Percentiles rank a stretch among this genome's conserved stretches.
Conservation (phyloP, 1,140 invertebrate genomes). For the Lethocerus indicus region DNA sequence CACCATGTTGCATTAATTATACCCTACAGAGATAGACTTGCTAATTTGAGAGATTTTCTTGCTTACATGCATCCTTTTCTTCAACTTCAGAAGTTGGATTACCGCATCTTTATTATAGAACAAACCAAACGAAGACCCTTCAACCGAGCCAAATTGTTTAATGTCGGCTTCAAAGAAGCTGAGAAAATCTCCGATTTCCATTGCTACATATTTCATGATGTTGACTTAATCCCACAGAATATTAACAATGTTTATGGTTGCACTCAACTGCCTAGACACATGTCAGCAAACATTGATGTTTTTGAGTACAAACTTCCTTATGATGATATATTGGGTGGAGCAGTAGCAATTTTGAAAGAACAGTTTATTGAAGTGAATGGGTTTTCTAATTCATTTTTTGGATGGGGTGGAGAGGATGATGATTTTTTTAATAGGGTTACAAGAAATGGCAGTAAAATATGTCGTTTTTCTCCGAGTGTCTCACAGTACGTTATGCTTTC, state of each 20-base stretch:
- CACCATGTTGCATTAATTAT: conserved; percentile 74
- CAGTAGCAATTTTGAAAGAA: conserved; percentile 46
- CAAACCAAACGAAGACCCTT: conserved; percentile 63
- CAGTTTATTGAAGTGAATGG: conserved; percentile 73
- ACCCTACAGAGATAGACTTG: conserved; percentile 68
- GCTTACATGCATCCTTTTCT: conserved; percentile 83
- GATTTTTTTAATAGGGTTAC: conserved; percentile 41
- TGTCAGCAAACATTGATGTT: conserved; percentile 82
- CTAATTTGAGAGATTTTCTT: conserved; percentile 64
- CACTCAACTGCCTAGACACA: conserved; percentile 67
- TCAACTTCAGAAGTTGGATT: conserved; percentile 68
- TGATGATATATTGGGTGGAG: conserved; percentile 53
- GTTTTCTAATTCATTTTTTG: conserved; percentile 80
- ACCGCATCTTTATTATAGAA: conserved; percentile 80
- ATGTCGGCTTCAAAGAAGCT: conserved; percentile 74
- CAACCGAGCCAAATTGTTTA: conserved; percentile 86
- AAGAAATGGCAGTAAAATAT: conserved; percentile 33
- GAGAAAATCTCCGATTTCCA: conserved; percentile 45
- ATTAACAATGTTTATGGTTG: conserved; percentile 84
- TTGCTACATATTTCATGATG: conserved; percentile 89
- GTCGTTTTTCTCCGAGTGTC: conserved; percentile 48
- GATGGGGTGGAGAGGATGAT: conserved; percentile 82
- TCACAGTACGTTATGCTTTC: conserved; percentile 62
- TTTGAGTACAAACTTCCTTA: conserved; percentile 70
- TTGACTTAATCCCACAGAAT: conserved; percentile 83